These are phyloP conservation scores for Tupiocoris notatus DNA, from an alignment of 2,888 invertebrate species.

Conservation along the genomic window DNA sequence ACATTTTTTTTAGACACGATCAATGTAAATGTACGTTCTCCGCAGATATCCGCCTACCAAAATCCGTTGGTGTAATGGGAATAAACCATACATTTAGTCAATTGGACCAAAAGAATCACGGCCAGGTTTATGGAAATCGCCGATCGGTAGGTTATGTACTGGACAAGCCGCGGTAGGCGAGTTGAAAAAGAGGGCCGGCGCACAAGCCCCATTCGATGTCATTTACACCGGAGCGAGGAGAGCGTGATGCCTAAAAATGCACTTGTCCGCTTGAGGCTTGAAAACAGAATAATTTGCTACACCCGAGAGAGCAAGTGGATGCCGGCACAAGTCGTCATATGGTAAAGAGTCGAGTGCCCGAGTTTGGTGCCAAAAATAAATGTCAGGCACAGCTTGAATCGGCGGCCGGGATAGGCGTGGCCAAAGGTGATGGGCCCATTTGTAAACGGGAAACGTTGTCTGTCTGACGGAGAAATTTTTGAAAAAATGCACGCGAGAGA, in stretches of 20 bases:
- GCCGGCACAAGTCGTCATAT: neutral
- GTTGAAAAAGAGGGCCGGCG: neutral
- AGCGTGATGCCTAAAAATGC: no score
- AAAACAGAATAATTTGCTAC: neutral
- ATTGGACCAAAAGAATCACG: no score
- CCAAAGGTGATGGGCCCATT: constrained; percentile 15
- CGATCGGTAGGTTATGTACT: no score
- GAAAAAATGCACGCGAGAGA: neutral
- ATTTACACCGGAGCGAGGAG: neutral
- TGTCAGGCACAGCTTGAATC: constrained; percentile 10
- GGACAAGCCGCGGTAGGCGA: no score
- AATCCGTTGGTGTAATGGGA: no score
- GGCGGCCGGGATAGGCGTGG: neutral
- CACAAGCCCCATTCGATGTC: neutral
- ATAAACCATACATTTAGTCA: no score
- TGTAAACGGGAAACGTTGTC: neutral
- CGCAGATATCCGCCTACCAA: no score
- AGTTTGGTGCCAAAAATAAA: neutral
- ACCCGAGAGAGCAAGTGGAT: neutral
- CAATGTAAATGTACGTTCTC: no score
- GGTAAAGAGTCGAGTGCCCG: neutral
- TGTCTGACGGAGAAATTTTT: neutral
- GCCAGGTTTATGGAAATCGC: no score
- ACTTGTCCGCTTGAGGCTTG: neutral
- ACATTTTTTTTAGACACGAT: no score